Percentiles rank a stretch among this genome's conserved stretches.
Conservation (phyloP, 2,113 vertebrate genomes). For the Pteropus alecto region DNA sequence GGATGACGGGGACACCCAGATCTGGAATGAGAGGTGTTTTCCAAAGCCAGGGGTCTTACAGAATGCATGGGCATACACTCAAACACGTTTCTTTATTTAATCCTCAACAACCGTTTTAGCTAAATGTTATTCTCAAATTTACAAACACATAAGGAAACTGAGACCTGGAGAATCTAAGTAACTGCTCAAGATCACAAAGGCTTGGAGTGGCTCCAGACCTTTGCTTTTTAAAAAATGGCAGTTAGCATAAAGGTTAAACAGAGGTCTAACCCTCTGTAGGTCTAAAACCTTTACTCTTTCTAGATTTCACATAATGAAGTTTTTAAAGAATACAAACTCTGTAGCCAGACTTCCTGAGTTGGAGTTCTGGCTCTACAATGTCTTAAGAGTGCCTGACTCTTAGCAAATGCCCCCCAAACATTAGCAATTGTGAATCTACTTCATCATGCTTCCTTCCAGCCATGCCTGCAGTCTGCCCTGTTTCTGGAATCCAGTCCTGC, state of each 20-base stretch:
- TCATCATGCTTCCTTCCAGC: neutral
- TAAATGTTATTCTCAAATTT: slow-evolving; percentile 20
- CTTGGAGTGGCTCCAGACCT: neutral
- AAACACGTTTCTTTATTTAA: neutral
- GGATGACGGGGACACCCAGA: neutral
- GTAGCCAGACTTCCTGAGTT: neutral
- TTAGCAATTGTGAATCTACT: neutral
- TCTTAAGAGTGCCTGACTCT: neutral
- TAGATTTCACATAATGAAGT: neutral
- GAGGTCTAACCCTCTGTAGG: neutral
- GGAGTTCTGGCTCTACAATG: slow-evolving; percentile 1
- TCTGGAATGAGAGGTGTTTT: neutral
- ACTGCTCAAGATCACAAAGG: neutral
- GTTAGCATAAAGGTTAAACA: slow-evolving; percentile 36
- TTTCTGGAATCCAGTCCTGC: neutral
- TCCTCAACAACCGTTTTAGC: neutral
- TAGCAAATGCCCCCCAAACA: neutral
- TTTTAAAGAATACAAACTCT: slow-evolving; percentile 13
- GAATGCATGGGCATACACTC: neutral
- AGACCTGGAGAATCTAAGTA: neutral
- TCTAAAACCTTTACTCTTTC: slow-evolving; percentile 18
- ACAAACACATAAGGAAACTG: neutral
- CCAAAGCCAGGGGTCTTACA: neutral
- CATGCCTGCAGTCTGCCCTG: neutral
- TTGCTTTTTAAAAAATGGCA: neutral